phyloP scores from a whole-genome alignment of 1,140 invertebrate genomes.

The Danaus melanippus region DNA sequence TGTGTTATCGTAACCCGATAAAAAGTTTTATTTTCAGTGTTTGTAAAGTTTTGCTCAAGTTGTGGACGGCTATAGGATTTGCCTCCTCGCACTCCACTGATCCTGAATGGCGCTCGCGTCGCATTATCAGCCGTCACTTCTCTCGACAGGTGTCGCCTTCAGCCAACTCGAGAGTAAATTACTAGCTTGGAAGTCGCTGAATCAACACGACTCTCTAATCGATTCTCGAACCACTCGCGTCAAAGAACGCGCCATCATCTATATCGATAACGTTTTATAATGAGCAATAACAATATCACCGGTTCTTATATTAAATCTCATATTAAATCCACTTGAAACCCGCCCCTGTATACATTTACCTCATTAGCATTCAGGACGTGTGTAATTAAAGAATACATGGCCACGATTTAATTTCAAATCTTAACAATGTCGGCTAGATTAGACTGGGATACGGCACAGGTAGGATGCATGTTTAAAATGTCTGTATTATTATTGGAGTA shows the following conservation, averaged over 20 bases:
- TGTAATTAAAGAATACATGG: slow-evolving; percentile 3
- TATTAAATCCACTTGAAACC: slow-evolving; percentile 10
- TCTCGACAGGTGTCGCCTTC: slow-evolving; percentile 69
- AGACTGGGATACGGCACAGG: neutral
- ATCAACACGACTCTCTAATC: slow-evolving; percentile 66
- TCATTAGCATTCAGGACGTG: neutral
- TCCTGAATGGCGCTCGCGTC: slow-evolving; percentile 63
- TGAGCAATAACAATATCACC: too few relatives aligned
- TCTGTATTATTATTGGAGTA: slow-evolving; percentile 35
- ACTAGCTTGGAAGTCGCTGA: slow-evolving; percentile 68
- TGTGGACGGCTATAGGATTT: slow-evolving; percentile 32
- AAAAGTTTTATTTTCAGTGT: too few relatives aligned
- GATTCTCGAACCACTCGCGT: slow-evolving; percentile 61
- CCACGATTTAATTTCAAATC: too few relatives aligned
- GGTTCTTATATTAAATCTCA: neutral
- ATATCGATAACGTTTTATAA: slow-evolving; percentile 20
- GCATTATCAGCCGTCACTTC: slow-evolving; percentile 69
- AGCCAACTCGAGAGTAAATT: slow-evolving; percentile 71
- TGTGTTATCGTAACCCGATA: too few relatives aligned
- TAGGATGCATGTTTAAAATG: slow-evolving; percentile 12
- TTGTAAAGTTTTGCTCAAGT: slow-evolving; percentile 7
- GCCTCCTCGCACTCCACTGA: slow-evolving; percentile 50
- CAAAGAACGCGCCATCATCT: slow-evolving; percentile 41
- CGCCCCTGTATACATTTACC: neutral
- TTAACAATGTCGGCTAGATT: slow-evolving; percentile 3